Evolutionary conservation across 92 coral and sea anemone species (phyloP), one percentile per base, ranked within the genome.

Genomic region (Umimayanthus kanabou): DNA sequence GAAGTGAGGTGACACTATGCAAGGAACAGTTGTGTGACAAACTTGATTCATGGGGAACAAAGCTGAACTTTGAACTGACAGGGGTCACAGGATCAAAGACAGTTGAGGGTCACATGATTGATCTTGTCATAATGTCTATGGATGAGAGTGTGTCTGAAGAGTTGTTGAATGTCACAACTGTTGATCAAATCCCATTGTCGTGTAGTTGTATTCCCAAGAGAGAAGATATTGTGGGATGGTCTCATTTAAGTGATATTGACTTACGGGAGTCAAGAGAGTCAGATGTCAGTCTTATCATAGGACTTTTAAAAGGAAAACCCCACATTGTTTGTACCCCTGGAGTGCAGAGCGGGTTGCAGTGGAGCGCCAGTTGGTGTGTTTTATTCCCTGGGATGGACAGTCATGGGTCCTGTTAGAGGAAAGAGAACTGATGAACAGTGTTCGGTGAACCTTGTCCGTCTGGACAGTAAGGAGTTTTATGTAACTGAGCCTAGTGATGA

Each of bases 1-100:
- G 94, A 10, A 61, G 88, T 11, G 92, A 93, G 53, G 92, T 81
- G 7, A 89, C 93, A 13, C 77, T 91, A 50, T 88, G 95, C 67
- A 72, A 90, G 8, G 89, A 88, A 43, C 75, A 79, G 30, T 73
- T 91, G 81, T 64, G 67, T 76, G 65, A 15, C 42, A 65, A 76
- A 67, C 88, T 84, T 26, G 88, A 78, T 30, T 25, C 79, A 66
- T 0, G 84, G 72, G 88, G 85, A 76, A 43, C 80, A 66, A 82
- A 18, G 45, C 73, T 45, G 42, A 45, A 33, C 78, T 89, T 76
- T 83, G 88, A 83, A 22, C 80, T 89, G 42, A 81, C 80, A 47
- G 88, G 85, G 37, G 88, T 89, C 29, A 84, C 85, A 84, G 91
- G 88, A 28, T 39, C 88, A 80, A 89, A 43, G 88, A 66, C 55